Conservation (phyloP, 2,113 vertebrate genomes). For the Panthera leo region DNA sequence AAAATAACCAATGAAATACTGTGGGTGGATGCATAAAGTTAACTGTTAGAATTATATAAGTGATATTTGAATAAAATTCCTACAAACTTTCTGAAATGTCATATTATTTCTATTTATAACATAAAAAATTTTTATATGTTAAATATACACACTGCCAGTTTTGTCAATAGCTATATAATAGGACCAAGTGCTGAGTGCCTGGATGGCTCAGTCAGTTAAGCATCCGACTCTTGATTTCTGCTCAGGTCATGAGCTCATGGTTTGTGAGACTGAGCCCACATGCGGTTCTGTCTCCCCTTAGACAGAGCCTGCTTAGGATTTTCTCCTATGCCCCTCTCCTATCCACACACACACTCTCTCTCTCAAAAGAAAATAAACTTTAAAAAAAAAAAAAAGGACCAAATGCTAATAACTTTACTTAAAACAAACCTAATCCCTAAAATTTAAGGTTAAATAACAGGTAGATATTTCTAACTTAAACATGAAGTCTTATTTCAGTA, state of each 20-base stretch:
- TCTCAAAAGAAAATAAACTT: too few relatives aligned
- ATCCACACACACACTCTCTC: too few relatives aligned
- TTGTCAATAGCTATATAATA: conserved; percentile 28
- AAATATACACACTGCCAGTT: not conserved
- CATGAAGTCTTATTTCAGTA: conserved; percentile 10
- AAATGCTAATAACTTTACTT: not conserved
- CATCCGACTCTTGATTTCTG: too few relatives aligned
- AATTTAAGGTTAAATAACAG: conserved; percentile 43
- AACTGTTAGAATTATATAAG: not conserved
- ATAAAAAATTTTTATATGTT: not conserved
- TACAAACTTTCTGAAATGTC: not conserved
- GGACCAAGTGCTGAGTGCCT: not conserved
- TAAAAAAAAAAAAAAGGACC: not conserved
- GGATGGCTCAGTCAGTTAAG: too few relatives aligned
- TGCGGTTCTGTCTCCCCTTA: too few relatives aligned
- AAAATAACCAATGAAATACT: not conserved
- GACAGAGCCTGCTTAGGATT: too few relatives aligned
- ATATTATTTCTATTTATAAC: not conserved
- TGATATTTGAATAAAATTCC: not conserved
- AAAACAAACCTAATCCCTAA: not conserved
- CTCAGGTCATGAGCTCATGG: too few relatives aligned
- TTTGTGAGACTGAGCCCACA: too few relatives aligned
- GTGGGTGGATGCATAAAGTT: not conserved
- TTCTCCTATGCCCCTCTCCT: too few relatives aligned
- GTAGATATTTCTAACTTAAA: not conserved